Evolutionary conservation across 2,113 vertebrate genomes (phyloP).

Genomic region (Pongo pygmaeus): DNA sequence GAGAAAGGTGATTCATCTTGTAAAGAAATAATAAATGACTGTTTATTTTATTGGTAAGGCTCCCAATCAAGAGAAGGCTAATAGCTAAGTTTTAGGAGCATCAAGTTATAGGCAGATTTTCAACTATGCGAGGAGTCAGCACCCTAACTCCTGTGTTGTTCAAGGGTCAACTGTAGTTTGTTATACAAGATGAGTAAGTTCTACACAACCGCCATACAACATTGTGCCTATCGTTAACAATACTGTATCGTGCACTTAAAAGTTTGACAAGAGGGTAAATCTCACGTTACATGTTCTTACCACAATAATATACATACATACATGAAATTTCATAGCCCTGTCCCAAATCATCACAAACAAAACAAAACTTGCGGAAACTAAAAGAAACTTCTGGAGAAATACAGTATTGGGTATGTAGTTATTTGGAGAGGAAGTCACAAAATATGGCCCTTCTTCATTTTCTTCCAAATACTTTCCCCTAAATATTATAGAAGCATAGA

Average conservation of each 20-base stretch:
- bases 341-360: constrained; percentile 25
- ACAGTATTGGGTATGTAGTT: neutral
- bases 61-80: neutral
- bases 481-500: neutral
- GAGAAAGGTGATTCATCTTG: neutral
- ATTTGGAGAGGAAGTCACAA: neutral
- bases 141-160: neutral
- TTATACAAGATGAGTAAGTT: neutral
- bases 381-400: neutral
- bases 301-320: neutral
- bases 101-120: neutral
- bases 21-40: neutral
- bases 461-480: neutral
- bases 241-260: neutral
- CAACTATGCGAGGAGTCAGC: neutral
- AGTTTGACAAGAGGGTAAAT: neutral
- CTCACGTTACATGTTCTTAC: neutral
- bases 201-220: neutral
- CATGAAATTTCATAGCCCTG: neutral
- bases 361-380: neutral
- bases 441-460: neutral
- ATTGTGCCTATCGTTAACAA: neutral
- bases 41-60: neutral
- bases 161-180: neutral
- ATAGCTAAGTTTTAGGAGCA: neutral